Base-by-base conservation (phyloP, 2,113 vertebrate genomes). In the Clinocottus analis region DNA sequence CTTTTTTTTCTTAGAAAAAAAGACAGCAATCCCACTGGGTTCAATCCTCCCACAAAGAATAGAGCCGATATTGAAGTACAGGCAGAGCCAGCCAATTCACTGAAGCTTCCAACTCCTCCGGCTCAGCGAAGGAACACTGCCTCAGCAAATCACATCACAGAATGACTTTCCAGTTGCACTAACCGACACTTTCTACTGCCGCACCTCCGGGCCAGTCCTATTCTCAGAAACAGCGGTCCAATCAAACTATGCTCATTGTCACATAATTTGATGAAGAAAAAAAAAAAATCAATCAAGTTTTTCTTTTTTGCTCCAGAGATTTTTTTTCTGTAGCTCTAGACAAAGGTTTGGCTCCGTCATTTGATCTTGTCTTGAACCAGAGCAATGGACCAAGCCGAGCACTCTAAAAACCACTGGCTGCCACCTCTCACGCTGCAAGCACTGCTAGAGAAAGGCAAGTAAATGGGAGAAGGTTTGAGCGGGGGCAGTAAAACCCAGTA, bases 61-160 rank as follows among this genome's bases (percentile, higher is more conserved):
- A 86, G 90, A 85, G 80, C 55, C 72, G 87, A 93, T 90, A 92
- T 91, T 93, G 91, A 92, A 93, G 90, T 85, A 76, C 55, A 79
- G 82, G 72, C 86, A 86, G 85, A 45, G 87, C 84, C 86, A 90
- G 86, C 80, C 80, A 83, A 88, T 85, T 85, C 88, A 74, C 66
- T 43, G 83, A 84, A 58, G 86, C 87, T 86, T 89, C 90, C 88
- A 82, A 80, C 84, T 92, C 90, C 80, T 91, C 80, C 41, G 73
- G 78, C 80, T 87, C 68, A 43, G 79, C 43, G 31, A 64, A 86
- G 86, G 87, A 91, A 87, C 82, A 89, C 87, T 87, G 91, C 88
- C 91, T 93, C 91, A 89, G 85, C 89, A 93, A 87, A 90, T 93
- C 90, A 90, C 87, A 88, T 90, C 90, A 87, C 86, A 91, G 83